A percentile compares a stretch with the other conserved stretches of the same genome.
These are phyloP conservation scores for Agrochola litura DNA, from an alignment of 2,888 invertebrate species.

Conservation along the genomic window DNA sequence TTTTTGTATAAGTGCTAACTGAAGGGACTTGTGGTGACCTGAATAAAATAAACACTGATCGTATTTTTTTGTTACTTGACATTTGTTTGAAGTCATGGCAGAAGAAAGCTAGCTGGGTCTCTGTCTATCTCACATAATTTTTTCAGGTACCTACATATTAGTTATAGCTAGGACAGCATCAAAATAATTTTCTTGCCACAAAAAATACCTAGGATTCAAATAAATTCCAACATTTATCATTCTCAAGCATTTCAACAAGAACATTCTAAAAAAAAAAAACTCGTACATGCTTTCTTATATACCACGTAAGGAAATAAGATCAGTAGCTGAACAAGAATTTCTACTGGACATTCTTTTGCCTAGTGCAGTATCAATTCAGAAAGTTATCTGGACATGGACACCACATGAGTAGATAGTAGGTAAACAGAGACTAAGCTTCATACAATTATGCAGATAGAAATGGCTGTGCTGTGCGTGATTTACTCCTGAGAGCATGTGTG, in stretches of 20 bases:
- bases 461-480: background rate
- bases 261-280: background rate
- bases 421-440: slow-evolving; percentile 10
- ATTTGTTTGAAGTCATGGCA: background rate
- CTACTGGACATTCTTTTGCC: slow-evolving; percentile 44
- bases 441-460: background rate
- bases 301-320: slow-evolving; percentile 49
- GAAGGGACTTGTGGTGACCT: slow-evolving; percentile 2
- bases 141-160: background rate
- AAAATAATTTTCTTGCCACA: background rate
- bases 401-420: slow-evolving; percentile 10
- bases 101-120: too few relatives aligned
- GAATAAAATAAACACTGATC: background rate
- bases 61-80: background rate
- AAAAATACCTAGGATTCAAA: background rate
- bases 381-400: slow-evolving; percentile 41
- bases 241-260: slow-evolving; percentile 13
- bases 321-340: slow-evolving; percentile 35
- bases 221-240: slow-evolving; percentile 4
- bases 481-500: too few relatives aligned
- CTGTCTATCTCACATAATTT: background rate
- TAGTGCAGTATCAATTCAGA: slow-evolving; percentile 51
- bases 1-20: slow-evolving; percentile 1
- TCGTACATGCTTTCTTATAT: background rate
- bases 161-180: background rate